Conservation (phyloP, 2,113 vertebrate species). For the Neofelis nebulosa region DNA sequence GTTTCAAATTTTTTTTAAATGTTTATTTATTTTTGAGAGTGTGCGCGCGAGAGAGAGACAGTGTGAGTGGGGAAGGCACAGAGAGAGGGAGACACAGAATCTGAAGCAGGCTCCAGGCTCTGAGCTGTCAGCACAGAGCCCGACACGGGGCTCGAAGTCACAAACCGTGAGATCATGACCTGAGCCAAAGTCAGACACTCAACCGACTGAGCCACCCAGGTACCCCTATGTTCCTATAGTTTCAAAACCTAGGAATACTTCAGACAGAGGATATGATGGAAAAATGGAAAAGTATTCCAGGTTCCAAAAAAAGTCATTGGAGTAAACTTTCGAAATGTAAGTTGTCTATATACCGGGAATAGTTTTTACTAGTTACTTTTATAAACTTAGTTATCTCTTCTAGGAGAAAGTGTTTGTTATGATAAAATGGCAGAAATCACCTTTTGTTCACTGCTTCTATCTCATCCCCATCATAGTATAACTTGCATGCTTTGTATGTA, state of each 20-base stretch:
- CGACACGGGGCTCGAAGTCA: no score
- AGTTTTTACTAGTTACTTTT: neutral
- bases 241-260: neutral
- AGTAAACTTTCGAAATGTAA: neutral
- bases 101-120: no score
- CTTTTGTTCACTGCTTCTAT: neutral
- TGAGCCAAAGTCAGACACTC: no score
- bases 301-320: neutral
- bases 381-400: neutral
- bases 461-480: neutral
- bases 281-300: constrained; percentile 7
- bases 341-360: neutral
- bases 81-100: no score
- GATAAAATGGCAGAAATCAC: neutral
- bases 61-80: no score
- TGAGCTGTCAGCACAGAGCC: no score
- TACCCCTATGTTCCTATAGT: neutral
- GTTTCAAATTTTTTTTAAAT: neutral
- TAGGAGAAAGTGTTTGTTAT: neutral
- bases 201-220: no score
- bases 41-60: fast-evolving
- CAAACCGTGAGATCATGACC: no score
- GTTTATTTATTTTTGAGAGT: no score
- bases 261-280: neutral
- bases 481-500: neutral